Evolutionary conservation across 2,113 vertebrate genomes (phyloP), one percentile per base, ranked within the genome.

Genomic region (Egretta garzetta): DNA sequence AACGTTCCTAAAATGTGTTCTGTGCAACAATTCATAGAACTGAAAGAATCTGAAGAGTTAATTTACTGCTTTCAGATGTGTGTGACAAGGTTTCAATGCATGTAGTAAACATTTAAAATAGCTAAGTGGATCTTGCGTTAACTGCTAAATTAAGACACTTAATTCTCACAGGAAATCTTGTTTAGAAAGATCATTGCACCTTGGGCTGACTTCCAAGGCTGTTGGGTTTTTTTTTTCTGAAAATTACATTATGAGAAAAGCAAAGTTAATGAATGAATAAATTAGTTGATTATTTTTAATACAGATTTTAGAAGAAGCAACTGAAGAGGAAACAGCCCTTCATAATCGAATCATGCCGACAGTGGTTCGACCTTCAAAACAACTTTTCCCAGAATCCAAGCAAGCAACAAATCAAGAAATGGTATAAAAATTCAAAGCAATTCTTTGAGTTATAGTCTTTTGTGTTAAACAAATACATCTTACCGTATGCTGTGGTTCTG

Each of bases 281-380:
- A 45, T 73, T 8, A 83, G 6, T 47, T 55, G 15, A 16, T 60
- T 83, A 21, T 63, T 88, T 67, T 49, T 14, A 85, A 93, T 74
- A 41, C 52, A 99, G 99, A 99, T 99, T 96, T 97, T 99, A 30
- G 99, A 99, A 89, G 99, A 99, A 96, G 99, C 99, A 88, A 99
- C 99, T 11, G 99, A 99, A 94, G 99, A 99, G 93, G 99, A 99
- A 98, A 99, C 99, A 6, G 98, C 99, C 35, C 99, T 99, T 93
- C 99, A 99, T 84, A 99, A 99, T 95, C 98, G 95, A 77, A 99
- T 99, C 82, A 99, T 99, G 99, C 99, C 99, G 7, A 99, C 99
- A 24, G 99, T 99, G 19, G 99, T 99, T 95, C 99, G 98, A 89
- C 99, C 99, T 60, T 98, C 99, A 37, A 99, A 99, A 88, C 99